A percentile compares a stretch with the other conserved stretches of the same genome.
phyloP scores from a whole-genome alignment of 2,888 invertebrate species.

The Helobdella robusta region DNA sequence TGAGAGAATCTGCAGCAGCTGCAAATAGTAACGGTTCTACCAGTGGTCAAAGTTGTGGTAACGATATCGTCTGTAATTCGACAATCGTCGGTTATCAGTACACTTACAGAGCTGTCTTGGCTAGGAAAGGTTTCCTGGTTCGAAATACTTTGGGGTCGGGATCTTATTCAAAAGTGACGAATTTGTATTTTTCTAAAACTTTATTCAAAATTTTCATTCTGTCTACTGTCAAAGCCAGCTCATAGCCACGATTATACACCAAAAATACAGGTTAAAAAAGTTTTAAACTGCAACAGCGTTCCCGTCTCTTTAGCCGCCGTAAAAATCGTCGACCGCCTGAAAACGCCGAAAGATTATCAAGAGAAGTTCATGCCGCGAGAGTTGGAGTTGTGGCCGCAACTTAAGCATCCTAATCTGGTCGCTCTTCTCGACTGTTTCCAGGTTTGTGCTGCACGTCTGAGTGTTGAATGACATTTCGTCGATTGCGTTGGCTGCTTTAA shows the following conservation, averaged over 20 bases:
- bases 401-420: constrained; percentile 38
- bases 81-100: constrained; percentile 30
- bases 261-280: constrained; percentile 24
- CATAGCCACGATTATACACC: no score
- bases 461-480: no score
- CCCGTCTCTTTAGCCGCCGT: constrained; percentile 33
- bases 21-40: not conserved
- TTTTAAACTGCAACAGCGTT: constrained; percentile 20
- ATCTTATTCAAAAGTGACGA: constrained; percentile 43
- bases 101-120: constrained; percentile 45
- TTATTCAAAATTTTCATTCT: not conserved
- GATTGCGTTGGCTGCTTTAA: no score
- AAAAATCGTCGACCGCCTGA: constrained; percentile 37
- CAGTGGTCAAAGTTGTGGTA: constrained; percentile 7
- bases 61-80: not conserved
- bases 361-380: constrained; percentile 40
- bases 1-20: not conserved
- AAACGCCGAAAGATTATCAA: constrained; percentile 40
- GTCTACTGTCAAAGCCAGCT: no score
- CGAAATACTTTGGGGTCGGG: constrained; percentile 45
- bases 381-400: constrained; percentile 38
- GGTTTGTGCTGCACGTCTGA: no score
- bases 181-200: constrained; percentile 4
- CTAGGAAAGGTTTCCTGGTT: constrained; percentile 42
- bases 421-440: constrained; percentile 36